Base-by-base conservation (phyloP, 2,797 vertebrate genomes). In the Knipowitschia caucasica region DNA sequence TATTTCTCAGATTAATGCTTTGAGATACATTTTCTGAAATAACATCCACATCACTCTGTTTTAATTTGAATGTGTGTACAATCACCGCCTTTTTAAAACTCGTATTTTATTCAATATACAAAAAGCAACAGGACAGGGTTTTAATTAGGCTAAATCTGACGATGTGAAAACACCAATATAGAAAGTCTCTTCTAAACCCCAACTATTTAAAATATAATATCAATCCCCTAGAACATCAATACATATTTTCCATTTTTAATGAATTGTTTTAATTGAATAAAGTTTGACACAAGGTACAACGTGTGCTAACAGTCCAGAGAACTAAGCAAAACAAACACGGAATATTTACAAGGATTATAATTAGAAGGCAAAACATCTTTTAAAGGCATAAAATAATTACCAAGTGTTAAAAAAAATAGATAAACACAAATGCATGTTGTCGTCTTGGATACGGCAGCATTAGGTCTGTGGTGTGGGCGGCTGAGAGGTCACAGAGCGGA, bases 401-500 rank as follows among this genome's bases (percentile, higher is more conserved):
- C 20, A 14, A 23, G 2, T 2, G 24, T 42, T 42, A 23, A 30
- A 30, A 10, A 23, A 14, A 42, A 23, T 18, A 17, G 9, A 11
- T 23, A 40, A 12, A 1, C 11, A 23, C 23, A 30, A 3, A 10
- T 30, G 7, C 29, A 3, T 30, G 3, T 30, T 30, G 11, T 30
- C 7, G 7, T 30, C 29, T 7, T 30, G 29, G 8, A 30, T 30
- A 10, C 7, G 29, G 11, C 8, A 8, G 4, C 24, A 40, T 25
- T 43, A 8, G 21, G 3, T 35, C 15, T 17, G 6, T 3, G 14
- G 5, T 15, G 33, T n/a, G 24, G 30, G 11, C 0, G 27, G 15
- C n/a, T 67, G 51, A 33, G 51, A 26, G 24, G 14, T 11, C 15
- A 71, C 35, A 0, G 88, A 79, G 61, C 83, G 78, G 56, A 97